Percentiles rank a stretch among this genome's conserved stretches.
These are phyloP conservation scores for Ischnura elegans DNA, from an alignment of 2,888 invertebrate species.

Conservation along the genomic window DNA sequence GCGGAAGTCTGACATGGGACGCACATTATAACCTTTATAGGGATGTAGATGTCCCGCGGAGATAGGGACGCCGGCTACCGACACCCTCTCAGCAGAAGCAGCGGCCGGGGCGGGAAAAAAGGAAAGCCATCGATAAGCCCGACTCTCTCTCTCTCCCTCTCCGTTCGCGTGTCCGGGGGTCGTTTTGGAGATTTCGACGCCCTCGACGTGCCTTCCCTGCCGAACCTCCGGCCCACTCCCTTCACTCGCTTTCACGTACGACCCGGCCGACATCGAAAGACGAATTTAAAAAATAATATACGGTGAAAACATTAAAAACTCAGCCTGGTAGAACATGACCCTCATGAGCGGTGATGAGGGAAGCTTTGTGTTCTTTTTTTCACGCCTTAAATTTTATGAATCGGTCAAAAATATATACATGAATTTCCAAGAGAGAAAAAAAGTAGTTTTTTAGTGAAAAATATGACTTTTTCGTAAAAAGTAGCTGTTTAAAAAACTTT, in stretches of 20 bases:
- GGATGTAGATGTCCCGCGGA: conserved; percentile 57
- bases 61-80: conserved; percentile 37
- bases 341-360: neutral
- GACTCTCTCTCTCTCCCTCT: neutral
- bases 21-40: conserved; percentile 58
- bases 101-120: conserved; percentile 9
- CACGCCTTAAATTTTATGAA: too few relatives aligned
- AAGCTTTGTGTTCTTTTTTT: too few relatives aligned
- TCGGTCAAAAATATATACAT: too few relatives aligned
- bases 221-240: neutral
- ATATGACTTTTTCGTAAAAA: too few relatives aligned
- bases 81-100: conserved; percentile 50
- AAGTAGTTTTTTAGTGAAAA: too few relatives aligned
- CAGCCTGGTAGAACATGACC: neutral
- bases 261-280: neutral
- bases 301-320: neutral
- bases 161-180: conserved; percentile 23
- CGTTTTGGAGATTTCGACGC: conserved; percentile 29
- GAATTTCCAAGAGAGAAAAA: too few relatives aligned
- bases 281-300: too few relatives aligned
- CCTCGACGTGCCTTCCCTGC: neutral
- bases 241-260: neutral
- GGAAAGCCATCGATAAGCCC: conserved; percentile 37
- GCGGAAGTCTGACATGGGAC: conserved; percentile 60
- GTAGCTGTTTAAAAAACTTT: too few relatives aligned